Base-by-base conservation (phyloP, 2,113 vertebrate genomes). In the Bubalus kerabau region DNA sequence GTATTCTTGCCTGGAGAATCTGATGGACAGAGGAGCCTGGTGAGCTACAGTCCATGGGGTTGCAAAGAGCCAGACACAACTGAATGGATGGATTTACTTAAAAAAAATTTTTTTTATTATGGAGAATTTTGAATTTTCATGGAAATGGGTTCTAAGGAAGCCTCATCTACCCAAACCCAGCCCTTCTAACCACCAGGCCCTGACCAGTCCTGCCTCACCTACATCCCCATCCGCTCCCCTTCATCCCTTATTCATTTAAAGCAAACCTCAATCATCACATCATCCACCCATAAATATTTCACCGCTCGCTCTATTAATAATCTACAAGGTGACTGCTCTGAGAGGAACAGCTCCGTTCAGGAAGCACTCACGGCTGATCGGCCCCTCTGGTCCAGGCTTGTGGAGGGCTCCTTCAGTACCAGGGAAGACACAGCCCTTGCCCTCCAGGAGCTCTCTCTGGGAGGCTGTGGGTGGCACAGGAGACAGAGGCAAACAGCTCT, bases 291-390 rank as follows among this genome's bases (percentile, higher is more conserved):
- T 89, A 71, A 96, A 90, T 90, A 74, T 71, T 83, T 90, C 93
- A 88, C 23, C 4, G 5, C 6, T 1, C 0, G 12, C 32, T 2
- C 43, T 84, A 10, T 87, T 62, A 86, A 86, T 82, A 43, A 91
- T 32, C 32, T 2, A 9, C 89, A 59, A 48, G 71, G 71, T 4
- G 76, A n/a, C 36, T 10, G 48, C 60, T 83, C 56, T 8, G 15
- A 26, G 32, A 17, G 17, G 11, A 21, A 28, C 2, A 32, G 1
- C 26, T n/a, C 71, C 4, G 0, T 3, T 26, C 62, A 1, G 71
- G 52, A 56, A 11, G 12, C 3, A 1, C 16, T 17, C 0, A 0
- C 0, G 24, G 56, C 24, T 5, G 23, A 23, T 2, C 1, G 19
- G 80, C 50, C 28, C 43, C 71, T 81, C 7, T 26, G 43, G 23